Evolutionary conservation across 1,140 invertebrate genomes (phyloP).

Genomic region (Campoletis sonorensis): DNA sequence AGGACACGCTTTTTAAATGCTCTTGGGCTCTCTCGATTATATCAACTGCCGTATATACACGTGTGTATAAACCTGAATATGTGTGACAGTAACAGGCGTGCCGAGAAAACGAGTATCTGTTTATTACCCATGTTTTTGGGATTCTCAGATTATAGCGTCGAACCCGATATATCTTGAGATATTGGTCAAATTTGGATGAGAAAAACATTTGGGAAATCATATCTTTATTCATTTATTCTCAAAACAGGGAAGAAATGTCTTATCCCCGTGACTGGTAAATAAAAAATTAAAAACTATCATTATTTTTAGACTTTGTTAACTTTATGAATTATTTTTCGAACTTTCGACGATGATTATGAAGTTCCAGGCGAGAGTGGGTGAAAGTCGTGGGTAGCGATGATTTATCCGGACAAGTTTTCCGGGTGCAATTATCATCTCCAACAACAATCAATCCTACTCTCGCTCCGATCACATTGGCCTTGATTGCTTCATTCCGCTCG

Average conservation of each 20-base stretch:
- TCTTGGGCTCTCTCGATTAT: conserved; percentile 33
- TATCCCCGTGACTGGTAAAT: no score
- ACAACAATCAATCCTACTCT: neutral
- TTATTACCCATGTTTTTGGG: neutral
- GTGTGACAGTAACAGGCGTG: neutral
- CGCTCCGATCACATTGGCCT: conserved; percentile 4
- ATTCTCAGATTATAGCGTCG: no score
- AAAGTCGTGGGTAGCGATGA: conserved; percentile 36
- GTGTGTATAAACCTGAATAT: neutral
- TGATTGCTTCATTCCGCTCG: conserved; percentile 35
- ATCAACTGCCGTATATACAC: neutral
- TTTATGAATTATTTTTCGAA: neutral
- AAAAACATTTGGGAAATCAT: no score
- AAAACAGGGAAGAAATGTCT: no score
- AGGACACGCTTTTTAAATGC: conserved; percentile 54
- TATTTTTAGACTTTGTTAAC: neutral
- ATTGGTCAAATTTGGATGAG: no score
- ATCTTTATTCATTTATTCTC: no score
- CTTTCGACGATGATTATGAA: neutral
- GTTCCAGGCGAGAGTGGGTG: conserved; percentile 22
- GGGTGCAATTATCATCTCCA: conserved; percentile 29
- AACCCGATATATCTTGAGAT: no score
- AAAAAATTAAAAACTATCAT: neutral
- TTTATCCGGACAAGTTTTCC: conserved; percentile 26
- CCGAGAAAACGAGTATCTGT: neutral